Evolutionary conservation across 2,888 invertebrate genomes (phyloP).

Genomic region (Drosophila quasianomalipes): DNA sequence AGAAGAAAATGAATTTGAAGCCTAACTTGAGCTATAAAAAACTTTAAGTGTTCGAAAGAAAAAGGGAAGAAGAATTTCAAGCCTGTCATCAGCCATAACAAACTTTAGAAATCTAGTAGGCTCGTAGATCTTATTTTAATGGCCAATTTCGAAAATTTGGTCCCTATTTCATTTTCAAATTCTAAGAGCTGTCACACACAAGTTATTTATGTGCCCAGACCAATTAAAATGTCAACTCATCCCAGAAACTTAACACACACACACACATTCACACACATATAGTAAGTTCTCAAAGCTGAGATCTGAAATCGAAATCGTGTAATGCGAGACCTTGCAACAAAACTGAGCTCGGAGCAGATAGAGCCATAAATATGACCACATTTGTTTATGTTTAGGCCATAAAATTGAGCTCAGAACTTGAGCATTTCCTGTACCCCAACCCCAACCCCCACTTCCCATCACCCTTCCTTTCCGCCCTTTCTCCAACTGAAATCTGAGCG

Average conservation of each 20-base stretch:
- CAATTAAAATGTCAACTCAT: slow-evolving; percentile 69
- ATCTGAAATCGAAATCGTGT: slow-evolving; percentile 56
- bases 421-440: slow-evolving; percentile 58
- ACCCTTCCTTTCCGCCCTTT: background rate
- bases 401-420: slow-evolving; percentile 53
- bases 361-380: slow-evolving; percentile 55
- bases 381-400: slow-evolving; percentile 64
- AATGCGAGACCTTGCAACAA: slow-evolving; percentile 52
- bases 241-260: slow-evolving; percentile 16
- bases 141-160: slow-evolving; percentile 8
- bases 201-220: slow-evolving; percentile 55
- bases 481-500: slow-evolving; percentile 5
- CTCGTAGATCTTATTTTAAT: slow-evolving; percentile 25
- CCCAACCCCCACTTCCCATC: background rate
- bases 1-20: background rate
- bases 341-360: slow-evolving; percentile 31
- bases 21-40: background rate
- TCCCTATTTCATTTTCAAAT: slow-evolving; percentile 18
- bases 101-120: background rate
- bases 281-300: slow-evolving; percentile 24
- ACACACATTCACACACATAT: slow-evolving; percentile 2
- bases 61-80: background rate
- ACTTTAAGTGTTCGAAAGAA: background rate
- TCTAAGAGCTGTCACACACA: slow-evolving; percentile 48
- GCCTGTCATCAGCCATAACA: background rate